phyloP scores from a whole-genome alignment of 2,888 invertebrate genomes.

The Metopia argyrocephala region DNA sequence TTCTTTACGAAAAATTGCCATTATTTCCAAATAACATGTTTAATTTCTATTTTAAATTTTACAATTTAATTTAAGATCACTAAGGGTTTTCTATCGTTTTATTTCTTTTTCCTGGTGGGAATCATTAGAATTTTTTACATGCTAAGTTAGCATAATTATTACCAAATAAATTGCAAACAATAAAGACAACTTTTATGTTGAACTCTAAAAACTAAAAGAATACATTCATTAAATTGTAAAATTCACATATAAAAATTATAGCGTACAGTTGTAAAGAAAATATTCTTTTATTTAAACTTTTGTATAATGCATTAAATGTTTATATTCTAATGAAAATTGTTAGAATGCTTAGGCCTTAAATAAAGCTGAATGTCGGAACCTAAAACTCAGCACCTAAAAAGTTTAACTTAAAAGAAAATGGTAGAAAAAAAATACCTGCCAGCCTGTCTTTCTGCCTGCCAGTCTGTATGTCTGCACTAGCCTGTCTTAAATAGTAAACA shows the following conservation, averaged over 20 bases:
- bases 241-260: neutral
- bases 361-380: conserved; percentile 42
- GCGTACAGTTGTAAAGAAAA: neutral
- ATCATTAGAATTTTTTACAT: conserved; percentile 52
- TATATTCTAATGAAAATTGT: conserved; percentile 53
- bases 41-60: neutral
- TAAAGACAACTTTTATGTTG: neutral
- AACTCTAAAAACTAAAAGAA: neutral
- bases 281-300: neutral
- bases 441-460: neutral
- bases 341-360: conserved; percentile 47
- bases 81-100: conserved; percentile 33
- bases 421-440: conserved; percentile 8
- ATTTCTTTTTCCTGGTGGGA: conserved; percentile 14
- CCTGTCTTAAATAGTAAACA: conserved; percentile 40
- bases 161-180: conserved; percentile 11
- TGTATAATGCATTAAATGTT: conserved; percentile 24
- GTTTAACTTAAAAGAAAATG: conserved; percentile 19
- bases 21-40: neutral
- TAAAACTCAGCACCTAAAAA: conserved; percentile 13
- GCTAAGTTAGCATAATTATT: conserved; percentile 46
- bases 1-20: neutral
- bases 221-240: conserved; percentile 5
- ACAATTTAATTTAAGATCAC: conserved; percentile 19
- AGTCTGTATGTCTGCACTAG: neutral